Evolutionary conservation across 2,888 invertebrate genomes (phyloP).

Genomic region (Germaria angustata): DNA sequence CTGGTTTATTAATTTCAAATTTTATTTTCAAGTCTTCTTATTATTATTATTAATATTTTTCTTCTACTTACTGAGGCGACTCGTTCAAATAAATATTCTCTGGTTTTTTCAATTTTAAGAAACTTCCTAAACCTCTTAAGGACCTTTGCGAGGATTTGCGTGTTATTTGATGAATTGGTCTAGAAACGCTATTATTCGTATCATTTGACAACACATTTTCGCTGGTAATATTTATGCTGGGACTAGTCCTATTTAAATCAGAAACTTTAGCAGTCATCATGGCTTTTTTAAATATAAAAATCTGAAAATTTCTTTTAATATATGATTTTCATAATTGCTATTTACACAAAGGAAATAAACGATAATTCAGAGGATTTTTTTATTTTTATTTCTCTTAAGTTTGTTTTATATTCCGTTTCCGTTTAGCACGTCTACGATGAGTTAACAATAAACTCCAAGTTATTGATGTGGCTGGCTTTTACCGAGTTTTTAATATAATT

Average conservation of each 20-base stretch:
- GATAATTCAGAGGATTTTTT: not conserved
- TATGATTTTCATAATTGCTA: not conserved
- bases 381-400: not conserved
- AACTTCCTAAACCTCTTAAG: constrained; percentile 75
- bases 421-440: constrained; percentile 13
- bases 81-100: constrained; percentile 77
- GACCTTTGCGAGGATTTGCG: constrained; percentile 74
- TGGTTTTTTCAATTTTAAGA: constrained; percentile 69
- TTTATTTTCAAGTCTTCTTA: not conserved
- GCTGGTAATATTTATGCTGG: constrained; percentile 60
- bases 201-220: too few species aligned
- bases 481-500: constrained; percentile 40
- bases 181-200: too few species aligned
- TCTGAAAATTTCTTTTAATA: not conserved
- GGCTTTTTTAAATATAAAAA: not conserved
- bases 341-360: not conserved
- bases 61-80: constrained; percentile 77
- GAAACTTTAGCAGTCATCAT: constrained; percentile 74
- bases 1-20: not conserved
- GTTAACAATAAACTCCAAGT: constrained; percentile 59
- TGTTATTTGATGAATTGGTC: constrained; percentile 67
- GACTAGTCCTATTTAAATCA: constrained; percentile 71
- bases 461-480: constrained; percentile 54
- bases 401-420: not conserved
- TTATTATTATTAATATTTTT: too few species aligned